Base-by-base conservation (phyloP, 1,140 invertebrate genomes). In the Drosophila oshimai region DNA sequence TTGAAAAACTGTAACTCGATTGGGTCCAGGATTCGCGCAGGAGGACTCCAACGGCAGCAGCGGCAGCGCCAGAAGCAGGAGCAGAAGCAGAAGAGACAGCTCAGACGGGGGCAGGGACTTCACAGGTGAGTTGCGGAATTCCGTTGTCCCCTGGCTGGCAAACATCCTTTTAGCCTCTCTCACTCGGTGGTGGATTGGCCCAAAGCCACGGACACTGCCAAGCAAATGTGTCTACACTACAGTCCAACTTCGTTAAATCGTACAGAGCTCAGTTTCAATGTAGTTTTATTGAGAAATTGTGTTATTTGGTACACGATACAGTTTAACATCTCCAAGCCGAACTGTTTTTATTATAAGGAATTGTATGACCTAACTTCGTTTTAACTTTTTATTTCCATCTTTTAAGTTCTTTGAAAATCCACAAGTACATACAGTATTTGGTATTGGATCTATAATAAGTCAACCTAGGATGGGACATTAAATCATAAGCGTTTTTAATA, bases 51-150 rank as follows among this genome's bases (percentile, higher is more conserved):
- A 12, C 26, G 22, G 13, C 47, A 68, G 60, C 34, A 51, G 49
- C 36, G 53, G 68, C 13, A 28, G 28, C 34, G 34, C 20, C 15
- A 26, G 22, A 39, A 39, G 49, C 18, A 28, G 20, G n/a, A 34
- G 22, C 26, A 12, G 12, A n/a, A 41, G 18, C 37, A 44, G 26
- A 9, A n/a, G 50, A 69, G 54, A 45, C n/a, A n/a, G n/a, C n/a
- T n/a, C n/a, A n/a, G 41, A 36, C 9, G 44, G 42, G 44, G 53
- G 45, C 24, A 34, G 37, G 15, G 15, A 34, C 47, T 46, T 34
- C 47, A 73, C 70, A 73, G 70, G 70, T 73, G 69, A 73, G 70
- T 73, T 64, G 47, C 49, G 70, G 70, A 73, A 73, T 73, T 73
- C 45, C 62, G 62, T 41, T 71, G 31, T 70, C 41, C 65, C 51